phyloP scores from a whole-genome alignment of 2,113 vertebrate genomes.

The Oostethus manadensis region DNA sequence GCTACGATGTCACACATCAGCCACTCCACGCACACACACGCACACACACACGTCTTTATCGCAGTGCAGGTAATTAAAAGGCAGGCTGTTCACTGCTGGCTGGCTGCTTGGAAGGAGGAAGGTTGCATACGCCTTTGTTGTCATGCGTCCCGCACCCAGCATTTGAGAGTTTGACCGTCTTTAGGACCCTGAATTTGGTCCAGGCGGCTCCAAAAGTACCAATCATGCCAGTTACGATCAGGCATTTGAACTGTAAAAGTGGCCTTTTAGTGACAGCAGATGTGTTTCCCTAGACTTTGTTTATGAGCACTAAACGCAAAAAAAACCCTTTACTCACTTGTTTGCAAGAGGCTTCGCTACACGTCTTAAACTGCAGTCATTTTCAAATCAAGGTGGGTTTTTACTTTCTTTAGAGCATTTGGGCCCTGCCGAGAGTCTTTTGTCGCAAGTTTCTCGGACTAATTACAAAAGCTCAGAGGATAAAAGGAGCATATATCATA shows the following conservation, averaged over 20 bases:
- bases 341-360: too few relatives aligned
- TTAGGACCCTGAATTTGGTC: not conserved
- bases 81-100: constrained; percentile 52
- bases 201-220: too few relatives aligned
- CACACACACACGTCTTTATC: constrained; percentile 33
- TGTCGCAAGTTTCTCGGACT: not conserved
- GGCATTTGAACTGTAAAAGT: too few relatives aligned
- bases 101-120: constrained; percentile 53
- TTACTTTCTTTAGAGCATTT: not conserved
- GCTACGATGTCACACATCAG: constrained; percentile 48
- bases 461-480: not conserved
- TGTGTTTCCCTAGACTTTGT: too few relatives aligned
- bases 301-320: too few relatives aligned
- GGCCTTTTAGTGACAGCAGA: too few relatives aligned
- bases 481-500: not conserved
- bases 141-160: not conserved
- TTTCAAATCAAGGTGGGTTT: too few relatives aligned
- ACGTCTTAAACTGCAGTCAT: too few relatives aligned
- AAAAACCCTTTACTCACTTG: too few relatives aligned
- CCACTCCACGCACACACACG: not conserved
- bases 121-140: not conserved
- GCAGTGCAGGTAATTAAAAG: constrained; percentile 64
- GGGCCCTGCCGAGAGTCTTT: not conserved
- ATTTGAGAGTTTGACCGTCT: not conserved
- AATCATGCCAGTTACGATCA: too few relatives aligned